Base-by-base conservation (phyloP, 2,888 invertebrate genomes). In the Acronicta alni region DNA sequence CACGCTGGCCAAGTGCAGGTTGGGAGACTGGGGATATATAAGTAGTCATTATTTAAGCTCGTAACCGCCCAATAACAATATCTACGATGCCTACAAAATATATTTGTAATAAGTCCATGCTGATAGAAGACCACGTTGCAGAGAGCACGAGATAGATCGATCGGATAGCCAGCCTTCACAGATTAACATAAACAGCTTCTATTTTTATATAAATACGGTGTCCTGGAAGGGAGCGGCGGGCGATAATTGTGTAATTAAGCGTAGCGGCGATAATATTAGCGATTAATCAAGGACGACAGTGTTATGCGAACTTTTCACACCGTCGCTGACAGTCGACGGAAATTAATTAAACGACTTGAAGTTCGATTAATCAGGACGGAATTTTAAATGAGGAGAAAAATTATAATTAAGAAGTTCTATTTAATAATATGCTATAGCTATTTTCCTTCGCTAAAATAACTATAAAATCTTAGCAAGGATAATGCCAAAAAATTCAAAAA, bases 281-380 rank as follows among this genome's bases (percentile, higher is more conserved):
- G n/a, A 62, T 57, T 30, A 72, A 72, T 69, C 62, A 51, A 68
- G 20, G 41, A n/a, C 41, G 32, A 39, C 45, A 14, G 18, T 14
- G 12, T 54, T 41, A 23, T n/a, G 32, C 45, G 38, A 65, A 42
- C 57, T 54, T 57, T 65, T 43, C 9, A 38, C 45, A 43, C 17
- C 16, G 18, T 20, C 18, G 9, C 30, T 4, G 15, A 23, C n/a
- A 20, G 16, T 35, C 43, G 38, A 1, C 23, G 38, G 44, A 65
- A 69, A 69, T 23, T 16, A 64, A 42, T 56, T 56, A 64, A 46
- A 66, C 53, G 53, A n/a, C 7, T 12, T 39, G 26, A 20, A 32
- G 26, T 23, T 41, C 9, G 12, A 55, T 64, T 61, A 43, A 61
- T 43, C 9, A 47, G 35, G 20, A 43, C 38, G 43, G 52, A 68